Conservation (phyloP, 2,113 vertebrate species). For the Paraplagusia blochii region DNA sequence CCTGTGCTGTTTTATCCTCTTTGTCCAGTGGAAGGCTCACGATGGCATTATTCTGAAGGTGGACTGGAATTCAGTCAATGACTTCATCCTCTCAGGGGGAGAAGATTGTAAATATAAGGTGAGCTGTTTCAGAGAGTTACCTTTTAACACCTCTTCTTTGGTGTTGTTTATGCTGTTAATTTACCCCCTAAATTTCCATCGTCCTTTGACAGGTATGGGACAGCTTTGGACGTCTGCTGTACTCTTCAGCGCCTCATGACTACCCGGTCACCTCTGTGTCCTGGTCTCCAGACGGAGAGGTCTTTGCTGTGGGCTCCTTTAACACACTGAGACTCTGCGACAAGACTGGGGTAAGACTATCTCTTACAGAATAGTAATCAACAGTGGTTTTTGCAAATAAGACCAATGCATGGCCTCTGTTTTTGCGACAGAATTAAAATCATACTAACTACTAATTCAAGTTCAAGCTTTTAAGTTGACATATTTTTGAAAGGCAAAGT, state of each 20-base stretch:
- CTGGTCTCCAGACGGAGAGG: constrained; percentile 90
- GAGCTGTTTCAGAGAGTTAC: background rate
- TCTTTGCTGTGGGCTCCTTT: constrained; percentile 96
- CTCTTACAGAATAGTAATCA: too few relatives aligned
- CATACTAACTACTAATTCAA: too few relatives aligned
- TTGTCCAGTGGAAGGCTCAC: constrained; percentile 92
- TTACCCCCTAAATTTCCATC: background rate
- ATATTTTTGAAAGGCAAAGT: too few relatives aligned
- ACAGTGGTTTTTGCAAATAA: too few relatives aligned
- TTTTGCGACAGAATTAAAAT: background rate
- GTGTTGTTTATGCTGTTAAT: background rate
- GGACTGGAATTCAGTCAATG: constrained; percentile 96
- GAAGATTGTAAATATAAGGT: constrained; percentile 99
- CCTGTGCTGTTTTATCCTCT: constrained; percentile 20
- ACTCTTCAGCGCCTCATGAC: constrained; percentile 82
- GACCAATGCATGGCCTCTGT: too few relatives aligned
- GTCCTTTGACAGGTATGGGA: constrained; percentile 87
- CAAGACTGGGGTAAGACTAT: constrained; percentile 87
- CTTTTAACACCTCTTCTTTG: background rate
- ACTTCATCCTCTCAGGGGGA: constrained; percentile 90
- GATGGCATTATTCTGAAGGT: constrained; percentile 92
- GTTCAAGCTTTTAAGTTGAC: too few relatives aligned
- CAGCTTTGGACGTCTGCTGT: constrained; percentile 85
- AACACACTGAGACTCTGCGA: constrained; percentile 92
- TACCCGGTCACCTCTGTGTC: constrained; percentile 90